Conservation (phyloP, 2,113 vertebrate genomes). For the Plotosus lineatus region DNA sequence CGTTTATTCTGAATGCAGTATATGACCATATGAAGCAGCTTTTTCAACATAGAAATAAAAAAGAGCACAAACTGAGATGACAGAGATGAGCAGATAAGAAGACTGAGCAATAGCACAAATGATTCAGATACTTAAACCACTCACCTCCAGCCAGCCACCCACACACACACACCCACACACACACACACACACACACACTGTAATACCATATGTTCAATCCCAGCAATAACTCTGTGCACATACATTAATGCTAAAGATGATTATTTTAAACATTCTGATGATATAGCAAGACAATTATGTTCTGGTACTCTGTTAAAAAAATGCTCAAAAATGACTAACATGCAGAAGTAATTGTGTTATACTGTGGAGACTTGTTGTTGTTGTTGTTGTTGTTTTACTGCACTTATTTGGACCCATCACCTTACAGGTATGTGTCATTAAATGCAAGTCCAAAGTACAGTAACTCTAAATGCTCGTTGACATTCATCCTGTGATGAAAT, state of each 20-base stretch:
- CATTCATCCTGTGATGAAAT: not conserved
- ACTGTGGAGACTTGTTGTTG: not conserved
- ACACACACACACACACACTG: constrained; percentile 10
- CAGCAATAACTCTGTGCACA: constrained; percentile 19
- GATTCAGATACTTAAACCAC: constrained; percentile 6
- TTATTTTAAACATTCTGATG: constrained; percentile 8
- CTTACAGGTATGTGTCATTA: not conserved
- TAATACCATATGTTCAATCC: constrained; percentile 35
- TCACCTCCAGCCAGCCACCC: constrained; percentile 25
- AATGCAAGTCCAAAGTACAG: not conserved
- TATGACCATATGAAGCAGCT: not conserved
- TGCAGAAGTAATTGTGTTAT: not conserved
- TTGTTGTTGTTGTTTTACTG: not conserved
- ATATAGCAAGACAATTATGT: not conserved
- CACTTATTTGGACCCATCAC: not conserved
- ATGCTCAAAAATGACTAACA: not conserved
- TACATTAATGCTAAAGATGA: not conserved
- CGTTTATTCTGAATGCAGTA: not conserved
- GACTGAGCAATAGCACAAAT: constrained; percentile 25
- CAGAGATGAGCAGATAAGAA: not conserved
- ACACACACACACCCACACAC: not conserved
- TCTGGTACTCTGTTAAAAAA: not conserved
- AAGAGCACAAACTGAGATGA: constrained; percentile 1
- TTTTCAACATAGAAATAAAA: not conserved
- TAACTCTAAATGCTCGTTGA: not conserved